Percentiles rank a stretch among this genome's conserved stretches.
phyloP scores from a whole-genome alignment of 2,113 vertebrate species.

The Panthera tigris region DNA sequence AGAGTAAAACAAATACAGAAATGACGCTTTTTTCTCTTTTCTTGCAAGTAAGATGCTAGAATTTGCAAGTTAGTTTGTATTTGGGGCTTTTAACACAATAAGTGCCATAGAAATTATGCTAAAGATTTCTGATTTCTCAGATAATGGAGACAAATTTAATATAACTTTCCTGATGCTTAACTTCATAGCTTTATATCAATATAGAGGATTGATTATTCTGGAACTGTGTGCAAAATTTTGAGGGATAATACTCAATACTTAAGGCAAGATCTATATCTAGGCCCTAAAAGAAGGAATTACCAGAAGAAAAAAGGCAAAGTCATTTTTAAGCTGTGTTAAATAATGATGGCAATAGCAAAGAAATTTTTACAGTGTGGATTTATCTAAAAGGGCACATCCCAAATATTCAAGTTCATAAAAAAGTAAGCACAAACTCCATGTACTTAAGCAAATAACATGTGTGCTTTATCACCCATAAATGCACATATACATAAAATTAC shows the following conservation, averaged over 20 bases:
- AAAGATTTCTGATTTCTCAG: background rate
- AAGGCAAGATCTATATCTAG: background rate
- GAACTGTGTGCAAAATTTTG: background rate
- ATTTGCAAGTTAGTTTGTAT: slow-evolving; percentile 7
- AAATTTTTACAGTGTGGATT: background rate
- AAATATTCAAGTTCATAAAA: background rate
- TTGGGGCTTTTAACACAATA: background rate
- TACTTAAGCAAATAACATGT: background rate
- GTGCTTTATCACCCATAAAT: background rate
- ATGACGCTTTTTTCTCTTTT: background rate
- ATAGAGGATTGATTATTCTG: background rate
- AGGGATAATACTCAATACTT: background rate
- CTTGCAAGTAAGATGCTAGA: background rate
- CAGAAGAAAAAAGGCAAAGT: background rate
- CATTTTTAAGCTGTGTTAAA: background rate
- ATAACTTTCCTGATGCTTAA: background rate
- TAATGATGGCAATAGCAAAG: background rate
- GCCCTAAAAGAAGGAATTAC: background rate
- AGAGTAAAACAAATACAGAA: background rate
- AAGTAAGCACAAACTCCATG: background rate
- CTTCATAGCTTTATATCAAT: background rate
- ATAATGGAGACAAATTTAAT: background rate
- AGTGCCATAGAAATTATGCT: background rate
- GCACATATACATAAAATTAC: background rate
- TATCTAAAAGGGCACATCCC: background rate